Evolutionary conservation across 2,888 invertebrate genomes (phyloP).

Genomic region (Drosophila mettleri): DNA sequence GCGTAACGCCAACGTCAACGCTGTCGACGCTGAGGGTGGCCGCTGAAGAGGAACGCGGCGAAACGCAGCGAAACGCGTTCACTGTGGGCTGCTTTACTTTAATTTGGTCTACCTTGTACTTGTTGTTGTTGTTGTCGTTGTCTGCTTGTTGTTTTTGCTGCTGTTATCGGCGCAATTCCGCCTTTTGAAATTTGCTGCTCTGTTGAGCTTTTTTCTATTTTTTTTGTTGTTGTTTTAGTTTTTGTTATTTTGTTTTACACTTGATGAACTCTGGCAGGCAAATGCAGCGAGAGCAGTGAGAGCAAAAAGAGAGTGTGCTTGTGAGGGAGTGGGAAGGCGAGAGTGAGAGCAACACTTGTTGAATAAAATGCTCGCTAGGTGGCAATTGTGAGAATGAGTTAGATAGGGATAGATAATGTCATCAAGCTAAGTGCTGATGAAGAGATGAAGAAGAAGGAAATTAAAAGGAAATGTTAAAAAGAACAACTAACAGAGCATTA

Average conservation of each 20-base stretch:
- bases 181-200: constrained; percentile 81
- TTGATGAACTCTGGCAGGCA: constrained; percentile 56
- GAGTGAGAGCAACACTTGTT: constrained; percentile 18
- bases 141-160: constrained; percentile 26
- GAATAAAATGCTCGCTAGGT: not conserved
- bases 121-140: constrained; percentile 26
- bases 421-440: not conserved
- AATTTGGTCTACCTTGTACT: constrained; percentile 54
- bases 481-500: not conserved
- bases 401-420: not conserved
- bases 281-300: constrained; percentile 13
- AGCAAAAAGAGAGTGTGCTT: not conserved
- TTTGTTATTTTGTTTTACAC: constrained; percentile 55
- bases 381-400: not conserved
- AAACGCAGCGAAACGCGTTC: constrained; percentile 80
- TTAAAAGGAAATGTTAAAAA: not conserved
- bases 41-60: constrained; percentile 72
- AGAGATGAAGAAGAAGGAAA: not conserved
- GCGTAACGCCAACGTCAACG: constrained; percentile 42
- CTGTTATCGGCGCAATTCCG: constrained; percentile 76
- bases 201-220: constrained; percentile 59
- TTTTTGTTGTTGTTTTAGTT: constrained; percentile 24
- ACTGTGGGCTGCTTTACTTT: constrained; percentile 73
- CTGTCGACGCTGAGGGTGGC: constrained; percentile 50
- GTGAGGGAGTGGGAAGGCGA: not conserved